These are phyloP conservation scores for Smutsia temminckii DNA, from an alignment of 2,797 vertebrate species.

Conservation along the genomic window DNA sequence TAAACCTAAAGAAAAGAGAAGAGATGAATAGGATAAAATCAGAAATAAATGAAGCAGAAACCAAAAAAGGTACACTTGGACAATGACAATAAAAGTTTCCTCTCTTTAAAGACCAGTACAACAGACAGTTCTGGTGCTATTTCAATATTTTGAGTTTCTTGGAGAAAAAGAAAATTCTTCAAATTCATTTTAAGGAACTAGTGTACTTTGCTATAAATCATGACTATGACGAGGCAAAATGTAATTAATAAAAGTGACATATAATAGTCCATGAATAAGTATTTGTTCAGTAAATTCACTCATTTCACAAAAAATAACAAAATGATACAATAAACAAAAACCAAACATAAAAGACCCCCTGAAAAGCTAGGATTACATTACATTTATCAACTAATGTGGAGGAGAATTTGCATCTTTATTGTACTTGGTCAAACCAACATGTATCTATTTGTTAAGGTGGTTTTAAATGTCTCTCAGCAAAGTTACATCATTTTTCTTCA, in stretches of 20 bases:
- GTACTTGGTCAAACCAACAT: not conserved
- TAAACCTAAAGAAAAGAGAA: not conserved
- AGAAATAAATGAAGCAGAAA: not conserved
- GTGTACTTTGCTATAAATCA: constrained; percentile 14
- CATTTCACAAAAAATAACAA: not conserved
- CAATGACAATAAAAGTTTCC: not conserved
- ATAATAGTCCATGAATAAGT: not conserved
- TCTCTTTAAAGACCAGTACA: constrained; percentile 7
- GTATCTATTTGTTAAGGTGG: not conserved
- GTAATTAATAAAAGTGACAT: not conserved
- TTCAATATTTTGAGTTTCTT: constrained; percentile 9
- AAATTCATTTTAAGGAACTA: not conserved
- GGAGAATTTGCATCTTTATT: not conserved
- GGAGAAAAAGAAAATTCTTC: not conserved
- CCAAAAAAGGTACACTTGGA: not conserved
- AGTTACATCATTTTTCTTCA: constrained; percentile 40
- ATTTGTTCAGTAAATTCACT: constrained; percentile 17
- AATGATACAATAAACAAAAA: not conserved
- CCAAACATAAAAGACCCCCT: not conserved
- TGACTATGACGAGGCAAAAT: not conserved
- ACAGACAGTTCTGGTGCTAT: not conserved
- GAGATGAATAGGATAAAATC: not conserved
- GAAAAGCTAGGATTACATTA: not conserved
- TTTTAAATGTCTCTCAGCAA: constrained; percentile 21
- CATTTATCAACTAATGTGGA: not conserved